phyloP scores from a whole-genome alignment of 2,113 vertebrate genomes.

The Orientallactaga bullata region DNA sequence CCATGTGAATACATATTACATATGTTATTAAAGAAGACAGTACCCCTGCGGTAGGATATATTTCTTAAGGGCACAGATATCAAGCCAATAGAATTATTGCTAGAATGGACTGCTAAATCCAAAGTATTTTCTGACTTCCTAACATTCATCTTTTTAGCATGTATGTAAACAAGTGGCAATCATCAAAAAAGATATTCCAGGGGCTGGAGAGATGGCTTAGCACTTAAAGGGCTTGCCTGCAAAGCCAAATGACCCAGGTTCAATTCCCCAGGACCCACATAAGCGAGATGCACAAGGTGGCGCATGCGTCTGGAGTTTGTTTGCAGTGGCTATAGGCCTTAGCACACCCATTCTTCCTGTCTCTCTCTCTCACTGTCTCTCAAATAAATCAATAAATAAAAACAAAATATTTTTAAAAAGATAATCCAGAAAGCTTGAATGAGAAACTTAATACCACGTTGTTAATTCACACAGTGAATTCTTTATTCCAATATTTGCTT shows the following conservation, averaged over 20 bases:
- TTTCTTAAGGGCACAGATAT: constrained; percentile 24
- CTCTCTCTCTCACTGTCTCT: no score
- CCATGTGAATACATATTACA: background rate
- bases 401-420: no score
- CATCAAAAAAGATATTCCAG: background rate
- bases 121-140: background rate
- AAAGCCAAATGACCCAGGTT: no score
- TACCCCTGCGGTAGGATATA: background rate
- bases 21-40: constrained; percentile 48
- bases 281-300: no score
- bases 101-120: background rate
- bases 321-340: no score
- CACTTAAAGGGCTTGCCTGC: no score
- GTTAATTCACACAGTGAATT: background rate
- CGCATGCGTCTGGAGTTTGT: no score
- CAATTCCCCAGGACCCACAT: no score
- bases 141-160: background rate
- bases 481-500: constrained; percentile 21
- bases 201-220: no score
- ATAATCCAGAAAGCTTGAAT: background rate
- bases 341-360: no score
- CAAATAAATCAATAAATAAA: no score
- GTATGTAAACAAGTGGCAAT: constrained; percentile 2
- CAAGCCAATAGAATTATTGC: constrained; percentile 26
- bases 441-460: constrained; percentile 43